Evolutionary conservation across 2,113 vertebrate species (phyloP).

Genomic region (Tupaia tana): DNA sequence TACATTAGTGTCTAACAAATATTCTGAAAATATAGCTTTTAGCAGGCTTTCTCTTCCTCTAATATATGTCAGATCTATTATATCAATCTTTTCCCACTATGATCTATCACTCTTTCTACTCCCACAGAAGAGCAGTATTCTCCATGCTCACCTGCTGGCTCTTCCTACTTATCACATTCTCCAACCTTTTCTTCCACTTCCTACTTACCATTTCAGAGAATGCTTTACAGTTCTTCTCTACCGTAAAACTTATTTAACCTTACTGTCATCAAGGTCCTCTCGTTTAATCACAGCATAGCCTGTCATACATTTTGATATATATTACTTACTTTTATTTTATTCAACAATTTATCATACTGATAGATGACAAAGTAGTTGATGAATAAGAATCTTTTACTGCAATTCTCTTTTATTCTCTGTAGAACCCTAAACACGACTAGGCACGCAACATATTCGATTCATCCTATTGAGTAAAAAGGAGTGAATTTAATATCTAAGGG

Average conservation of each 20-base stretch:
- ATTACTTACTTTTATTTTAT: constrained; percentile 18
- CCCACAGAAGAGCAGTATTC: neutral
- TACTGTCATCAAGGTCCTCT: neutral
- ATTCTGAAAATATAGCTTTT: neutral
- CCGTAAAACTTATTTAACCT: neutral
- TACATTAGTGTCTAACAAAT: neutral
- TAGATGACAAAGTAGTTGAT: neutral
- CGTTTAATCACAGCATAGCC: neutral
- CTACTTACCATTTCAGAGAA: neutral
- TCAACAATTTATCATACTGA: neutral
- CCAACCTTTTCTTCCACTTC: neutral
- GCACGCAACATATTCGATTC: neutral
- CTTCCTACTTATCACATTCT: neutral
- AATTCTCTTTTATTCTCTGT: neutral
- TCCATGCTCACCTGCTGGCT: neutral
- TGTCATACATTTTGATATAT: neutral
- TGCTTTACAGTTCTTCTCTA: neutral
- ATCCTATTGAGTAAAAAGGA: neutral
- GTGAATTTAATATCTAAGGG: neutral
- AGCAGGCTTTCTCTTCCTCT: neutral
- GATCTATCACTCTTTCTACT: neutral
- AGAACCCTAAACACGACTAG: neutral
- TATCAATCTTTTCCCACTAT: neutral
- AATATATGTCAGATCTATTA: neutral
- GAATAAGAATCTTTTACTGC: neutral